Percentiles rank a stretch among this genome's conserved stretches.
Evolutionary conservation across 2,113 vertebrate species (phyloP).

Genomic region (Desmodus rotundus): DNA sequence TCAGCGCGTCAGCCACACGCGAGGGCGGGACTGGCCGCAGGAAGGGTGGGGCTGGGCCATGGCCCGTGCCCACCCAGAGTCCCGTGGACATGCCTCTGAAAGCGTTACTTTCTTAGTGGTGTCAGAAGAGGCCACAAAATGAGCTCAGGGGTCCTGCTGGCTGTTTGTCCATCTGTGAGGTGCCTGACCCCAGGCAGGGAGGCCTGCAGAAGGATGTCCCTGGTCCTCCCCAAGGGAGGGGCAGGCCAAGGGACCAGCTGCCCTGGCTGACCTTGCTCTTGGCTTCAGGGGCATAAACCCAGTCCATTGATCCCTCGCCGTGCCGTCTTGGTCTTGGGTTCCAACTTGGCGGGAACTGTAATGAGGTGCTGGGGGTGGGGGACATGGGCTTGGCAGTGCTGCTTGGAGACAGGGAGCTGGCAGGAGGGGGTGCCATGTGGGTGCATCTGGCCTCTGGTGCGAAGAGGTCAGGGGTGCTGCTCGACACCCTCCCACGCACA

Average conservation of each 20-base stretch:
- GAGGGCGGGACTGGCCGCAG: constrained; percentile 42
- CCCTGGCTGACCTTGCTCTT: neutral
- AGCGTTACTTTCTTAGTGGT: constrained; percentile 58
- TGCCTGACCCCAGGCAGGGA: constrained; percentile 43
- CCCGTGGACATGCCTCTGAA: constrained; percentile 24
- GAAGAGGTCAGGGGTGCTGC: neutral
- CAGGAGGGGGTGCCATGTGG: rapidly evolving
- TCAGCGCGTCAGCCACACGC: constrained; percentile 76
- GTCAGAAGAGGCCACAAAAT: constrained; percentile 55
- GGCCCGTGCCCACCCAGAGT: constrained; percentile 13
- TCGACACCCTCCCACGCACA: rapidly evolving
- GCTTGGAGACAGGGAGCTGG: neutral
- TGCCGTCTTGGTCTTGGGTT: neutral
- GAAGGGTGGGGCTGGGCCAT: constrained; percentile 47
- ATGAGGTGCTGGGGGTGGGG: neutral
- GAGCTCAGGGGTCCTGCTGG: constrained; percentile 41
- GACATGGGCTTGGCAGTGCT: neutral
- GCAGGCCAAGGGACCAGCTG: rapidly evolving
- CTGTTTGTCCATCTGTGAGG: constrained; percentile 41
- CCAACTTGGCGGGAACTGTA: neutral
- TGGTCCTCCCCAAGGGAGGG: neutral
- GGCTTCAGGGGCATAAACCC: rapidly evolving
- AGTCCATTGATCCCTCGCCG: neutral
- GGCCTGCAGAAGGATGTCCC: constrained; percentile 31
- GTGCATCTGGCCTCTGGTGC: neutral